Evolutionary conservation across 2,797 vertebrate species (phyloP).

Genomic region (Enteromius thamalakanensis): DNA sequence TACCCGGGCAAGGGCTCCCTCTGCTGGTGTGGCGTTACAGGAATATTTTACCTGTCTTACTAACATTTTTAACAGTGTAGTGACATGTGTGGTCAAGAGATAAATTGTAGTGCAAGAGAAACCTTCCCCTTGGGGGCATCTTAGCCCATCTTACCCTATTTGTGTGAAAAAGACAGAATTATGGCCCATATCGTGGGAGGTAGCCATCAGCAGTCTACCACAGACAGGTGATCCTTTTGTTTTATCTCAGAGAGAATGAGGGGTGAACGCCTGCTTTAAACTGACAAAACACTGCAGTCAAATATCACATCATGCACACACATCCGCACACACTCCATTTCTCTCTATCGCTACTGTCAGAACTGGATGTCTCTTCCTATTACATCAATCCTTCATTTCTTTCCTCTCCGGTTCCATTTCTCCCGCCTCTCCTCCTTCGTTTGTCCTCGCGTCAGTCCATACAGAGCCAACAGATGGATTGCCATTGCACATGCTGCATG

Average conservation of each 20-base stretch:
- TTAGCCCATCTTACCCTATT: constrained; percentile 2
- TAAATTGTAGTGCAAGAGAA: not conserved
- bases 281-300: constrained; percentile 53
- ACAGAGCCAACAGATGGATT: constrained; percentile 9
- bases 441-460: constrained; percentile 2
- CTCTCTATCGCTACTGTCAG: constrained; percentile 30
- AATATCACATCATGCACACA: constrained; percentile 39
- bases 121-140: not conserved
- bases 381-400: constrained; percentile 60
- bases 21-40: no score
- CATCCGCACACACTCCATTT: constrained; percentile 17
- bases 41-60: not conserved
- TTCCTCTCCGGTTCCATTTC: constrained; percentile 28
- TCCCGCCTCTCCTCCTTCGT: not conserved
- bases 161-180: constrained; percentile 30
- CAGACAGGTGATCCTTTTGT: constrained; percentile 45
- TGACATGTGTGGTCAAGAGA: not conserved
- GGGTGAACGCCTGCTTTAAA: constrained; percentile 40
- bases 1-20: no score
- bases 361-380: constrained; percentile 51
- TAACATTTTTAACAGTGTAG: not conserved
- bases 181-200: constrained; percentile 1
- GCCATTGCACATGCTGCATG: constrained; percentile 57
- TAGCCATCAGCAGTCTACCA: constrained; percentile 28
- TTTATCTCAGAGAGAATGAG: constrained; percentile 52